Percentiles rank a stretch among this genome's conserved stretches.
Conservation (phyloP, 2,888 invertebrate species). For the Liodrosophila aerea region DNA sequence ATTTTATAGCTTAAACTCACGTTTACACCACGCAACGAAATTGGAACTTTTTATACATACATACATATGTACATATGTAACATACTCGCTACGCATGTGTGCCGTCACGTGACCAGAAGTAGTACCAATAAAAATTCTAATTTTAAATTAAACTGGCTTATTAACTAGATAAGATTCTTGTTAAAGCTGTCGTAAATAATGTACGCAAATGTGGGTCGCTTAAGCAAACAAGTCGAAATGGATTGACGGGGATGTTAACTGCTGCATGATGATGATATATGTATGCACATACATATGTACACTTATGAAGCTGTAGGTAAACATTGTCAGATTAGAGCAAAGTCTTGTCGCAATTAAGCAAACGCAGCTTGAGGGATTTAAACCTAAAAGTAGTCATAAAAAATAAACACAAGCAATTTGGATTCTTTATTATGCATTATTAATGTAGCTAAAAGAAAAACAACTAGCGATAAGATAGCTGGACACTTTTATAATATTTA, state of each 20-base stretch:
- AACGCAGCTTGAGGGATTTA: slow-evolving; percentile 39
- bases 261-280: too few species aligned
- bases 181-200: slow-evolving; percentile 7
- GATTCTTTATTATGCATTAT: too few species aligned
- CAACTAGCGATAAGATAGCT: slow-evolving; percentile 51
- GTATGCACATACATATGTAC: too few species aligned
- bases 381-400: slow-evolving; percentile 37
- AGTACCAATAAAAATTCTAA: background rate
- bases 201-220: slow-evolving; percentile 37
- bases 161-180: slow-evolving; percentile 39
- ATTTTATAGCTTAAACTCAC: background rate
- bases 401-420: slow-evolving; percentile 34
- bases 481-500: slow-evolving; percentile 33
- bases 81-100: background rate
- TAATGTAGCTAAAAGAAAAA: slow-evolving; percentile 24
- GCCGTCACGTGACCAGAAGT: slow-evolving; percentile 25
- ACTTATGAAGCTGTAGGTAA: slow-evolving; percentile 34
- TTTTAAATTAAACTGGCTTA: background rate
- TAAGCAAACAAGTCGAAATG: slow-evolving; percentile 43
- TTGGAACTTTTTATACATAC: slow-evolving; percentile 9
- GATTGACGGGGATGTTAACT: slow-evolving; percentile 15
- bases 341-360: slow-evolving; percentile 26
- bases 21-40: slow-evolving; percentile 7
- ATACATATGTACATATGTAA: background rate
- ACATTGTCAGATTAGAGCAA: slow-evolving; percentile 30